Evolutionary conservation across 2,888 invertebrate species (phyloP), one percentile per base, ranked within the genome.

Genomic region (Drosophila affinis): DNA sequence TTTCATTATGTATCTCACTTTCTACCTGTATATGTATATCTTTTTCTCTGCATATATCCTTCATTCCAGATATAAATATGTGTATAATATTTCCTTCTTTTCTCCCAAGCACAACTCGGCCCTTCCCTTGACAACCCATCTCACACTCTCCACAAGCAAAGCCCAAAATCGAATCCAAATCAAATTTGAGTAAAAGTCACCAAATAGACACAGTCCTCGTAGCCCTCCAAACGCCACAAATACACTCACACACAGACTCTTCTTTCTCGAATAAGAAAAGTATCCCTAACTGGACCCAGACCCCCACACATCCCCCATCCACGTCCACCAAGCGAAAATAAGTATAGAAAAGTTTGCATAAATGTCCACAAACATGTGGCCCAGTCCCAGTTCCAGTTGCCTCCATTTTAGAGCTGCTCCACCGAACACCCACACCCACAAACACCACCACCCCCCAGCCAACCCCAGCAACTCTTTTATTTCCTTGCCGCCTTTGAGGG

Each of bases 361-460:
- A 85, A 84, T 88, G 88, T 84, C 84, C 88, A 73, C 88, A 88
- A 85, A 81, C 88, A 85, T 85, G 88, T 87, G 87, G 75, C 67
- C 73, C 68, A 57, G 51, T 76, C 71, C 48, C 61, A 53, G 24
- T 49, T 45, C 45, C 67, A 61, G 53, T 73, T 55, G 47, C 51
- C 60, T 51, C 60, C 44, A 24, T 46, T 52, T 62, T 32, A 17
- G 34, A 47, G 27, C 32, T 54, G 45, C 2, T 44, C 59, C 58
- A 34, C 6, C 29, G 29, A 21, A 45, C 34, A 5, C 18, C 21
- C 9, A 27, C 27, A 27, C 2, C 27, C 27, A 0, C 27, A 29
- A 14, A 55, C 34, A 44, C 7, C 29, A 3, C 7, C 6, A 29
- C 58, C 21, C 52, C 3, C 3, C 21, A 29, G n/a, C 47, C 21